Evolutionary conservation across 37 sponge, comb jelly and placozoan genomes (phyloP), one percentile per base, ranked within the genome.

Genomic region (Axinella damicornis): DNA sequence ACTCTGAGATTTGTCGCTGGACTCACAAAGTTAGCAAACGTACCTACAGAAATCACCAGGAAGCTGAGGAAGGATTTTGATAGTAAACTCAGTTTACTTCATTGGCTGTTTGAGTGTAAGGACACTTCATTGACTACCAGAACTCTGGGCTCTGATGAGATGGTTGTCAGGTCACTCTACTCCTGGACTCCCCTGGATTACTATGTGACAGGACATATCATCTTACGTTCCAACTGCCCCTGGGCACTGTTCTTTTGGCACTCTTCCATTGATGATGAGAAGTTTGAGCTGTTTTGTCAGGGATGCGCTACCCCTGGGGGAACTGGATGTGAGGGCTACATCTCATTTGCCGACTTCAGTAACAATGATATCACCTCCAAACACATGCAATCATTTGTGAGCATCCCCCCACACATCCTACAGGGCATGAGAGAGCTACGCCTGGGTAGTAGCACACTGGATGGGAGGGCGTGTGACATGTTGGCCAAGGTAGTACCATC

Each of bases 131-230:
- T 67, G 33, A 30, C 32, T 67, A 67, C 32, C 27, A 12, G 68
- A 33, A 34, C 32, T 34, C 68, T 67, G 68, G 68, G 68, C 34
- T 67, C 68, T 28, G 68, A 34, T 67, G 30, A 31, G 68, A 67
- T 19, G 32, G 33, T 2, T 33, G 33, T 67, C 33, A 28, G 68
- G 19, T 34, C 32, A 34, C 2, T 16, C 68, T 67, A 32, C 68
- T 67, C 68, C 32, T 30, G 33, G 32, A 67, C 68, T 67, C 27
- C 68, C 68, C 27, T 34, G 20, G 68, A 67, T 34, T 67, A 67
- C 68, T 67, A 33, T 67, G 68, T 31, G 32, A 34, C 68, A 67
- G 68, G 68, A 12, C 32, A 67, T 34, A 11, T 14, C 32, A 30
- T 67, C 27, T 30, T 34, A 30, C 68, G 28, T 34, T 67, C 68